Percentiles rank a stretch among this genome's conserved stretches.
Evolutionary conservation across 2,113 vertebrate genomes (phyloP).

Genomic region (Scomber colias): DNA sequence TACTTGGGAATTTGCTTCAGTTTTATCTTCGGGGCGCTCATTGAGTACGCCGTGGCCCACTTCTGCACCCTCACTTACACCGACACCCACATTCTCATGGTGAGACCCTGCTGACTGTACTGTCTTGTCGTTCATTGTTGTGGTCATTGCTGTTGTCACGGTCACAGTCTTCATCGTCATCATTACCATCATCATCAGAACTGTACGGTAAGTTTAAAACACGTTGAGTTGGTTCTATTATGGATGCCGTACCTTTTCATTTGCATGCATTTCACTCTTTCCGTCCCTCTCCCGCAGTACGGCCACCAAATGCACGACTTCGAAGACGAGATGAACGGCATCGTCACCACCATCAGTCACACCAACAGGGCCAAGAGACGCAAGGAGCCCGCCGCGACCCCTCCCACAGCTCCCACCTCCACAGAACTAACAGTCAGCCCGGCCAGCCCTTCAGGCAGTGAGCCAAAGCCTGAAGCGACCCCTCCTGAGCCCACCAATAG

Average conservation of each 20-base stretch:
- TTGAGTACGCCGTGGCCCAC: constrained; percentile 92
- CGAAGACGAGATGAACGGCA: constrained; percentile 88
- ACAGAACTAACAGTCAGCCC: constrained; percentile 72
- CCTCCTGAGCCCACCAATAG: constrained; percentile 72
- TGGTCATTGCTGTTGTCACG: constrained; percentile 26
- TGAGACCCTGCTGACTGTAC: constrained; percentile 59
- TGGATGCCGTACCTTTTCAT: background rate
- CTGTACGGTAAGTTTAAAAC: constrained; percentile 33
- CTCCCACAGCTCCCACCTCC: constrained; percentile 49
- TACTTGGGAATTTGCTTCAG: constrained; percentile 94
- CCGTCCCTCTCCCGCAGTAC: constrained; percentile 67
- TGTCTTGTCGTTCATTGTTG: background rate
- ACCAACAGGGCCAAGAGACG: constrained; percentile 77
- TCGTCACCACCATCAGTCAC: constrained; percentile 85
- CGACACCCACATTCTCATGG: constrained; percentile 82
- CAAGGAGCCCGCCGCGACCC: constrained; percentile 54
- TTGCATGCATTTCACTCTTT: background rate
- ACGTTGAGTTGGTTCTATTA: background rate
- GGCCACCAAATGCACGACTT: constrained; percentile 82
- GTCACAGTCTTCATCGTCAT: constrained; percentile 26
- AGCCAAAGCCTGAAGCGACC: constrained; percentile 75
- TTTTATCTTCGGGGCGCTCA: constrained; percentile 92
- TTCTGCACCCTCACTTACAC: constrained; percentile 89
- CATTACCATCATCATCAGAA: background rate
- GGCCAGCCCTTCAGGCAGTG: constrained; percentile 74